Conservation (phyloP, 2,113 vertebrate genomes). For the Athene noctua region DNA sequence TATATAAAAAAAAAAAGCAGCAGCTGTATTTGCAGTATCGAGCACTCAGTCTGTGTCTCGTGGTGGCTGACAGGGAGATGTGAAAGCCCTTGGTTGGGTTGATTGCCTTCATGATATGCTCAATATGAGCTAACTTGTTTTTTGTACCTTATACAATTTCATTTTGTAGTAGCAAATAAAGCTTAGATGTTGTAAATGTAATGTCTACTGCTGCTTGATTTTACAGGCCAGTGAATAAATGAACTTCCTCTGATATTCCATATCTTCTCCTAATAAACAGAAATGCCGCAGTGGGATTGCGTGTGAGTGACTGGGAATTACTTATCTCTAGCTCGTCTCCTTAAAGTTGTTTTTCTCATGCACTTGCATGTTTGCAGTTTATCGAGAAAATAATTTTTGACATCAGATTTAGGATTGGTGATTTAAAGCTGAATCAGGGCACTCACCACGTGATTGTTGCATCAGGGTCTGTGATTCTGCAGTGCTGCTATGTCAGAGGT, state of each 20-base stretch:
- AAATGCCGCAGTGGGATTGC: neutral
- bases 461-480: neutral
- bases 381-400: neutral
- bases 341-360: conserved; percentile 16
- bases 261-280: conserved; percentile 50
- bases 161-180: conserved; percentile 32
- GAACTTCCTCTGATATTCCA: conserved; percentile 18
- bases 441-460: neutral
- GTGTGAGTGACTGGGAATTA: neutral
- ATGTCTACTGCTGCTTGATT: conserved; percentile 34
- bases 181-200: neutral
- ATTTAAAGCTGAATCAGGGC: neutral
- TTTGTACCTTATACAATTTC: conserved; percentile 8
- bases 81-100: neutral
- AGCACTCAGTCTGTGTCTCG: neutral
- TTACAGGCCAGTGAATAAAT: conserved; percentile 51
- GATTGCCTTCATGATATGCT: conserved; percentile 19
- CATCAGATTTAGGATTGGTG: neutral
- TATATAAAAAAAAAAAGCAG: neutral
- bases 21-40: neutral
- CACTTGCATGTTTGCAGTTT: conserved; percentile 1
- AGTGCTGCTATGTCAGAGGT: neutral
- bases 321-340: neutral
- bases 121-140: neutral
- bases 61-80: neutral